phyloP scores from a whole-genome alignment of 2,113 vertebrate species.

The Echinops telfairi region DNA sequence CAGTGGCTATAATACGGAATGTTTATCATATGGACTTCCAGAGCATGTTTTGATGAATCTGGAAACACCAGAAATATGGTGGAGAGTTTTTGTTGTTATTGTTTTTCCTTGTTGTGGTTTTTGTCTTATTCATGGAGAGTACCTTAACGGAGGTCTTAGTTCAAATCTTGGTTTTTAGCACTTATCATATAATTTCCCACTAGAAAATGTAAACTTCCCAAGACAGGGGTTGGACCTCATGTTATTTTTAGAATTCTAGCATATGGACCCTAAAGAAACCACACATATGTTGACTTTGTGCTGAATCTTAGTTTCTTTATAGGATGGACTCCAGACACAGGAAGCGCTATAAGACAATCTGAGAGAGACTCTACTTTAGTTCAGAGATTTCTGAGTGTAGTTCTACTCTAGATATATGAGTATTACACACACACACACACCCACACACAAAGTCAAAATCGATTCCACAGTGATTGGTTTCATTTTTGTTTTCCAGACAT shows the following conservation, averaged over 20 bases:
- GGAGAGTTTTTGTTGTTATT: background rate
- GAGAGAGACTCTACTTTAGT: too few species aligned
- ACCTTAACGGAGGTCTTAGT: background rate
- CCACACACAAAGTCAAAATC: too few species aligned
- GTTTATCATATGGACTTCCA: background rate
- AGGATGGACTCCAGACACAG: too few species aligned
- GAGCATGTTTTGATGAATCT: conserved; percentile 17
- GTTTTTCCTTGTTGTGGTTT: too few species aligned
- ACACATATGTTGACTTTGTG: background rate
- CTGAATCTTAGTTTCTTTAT: too few species aligned
- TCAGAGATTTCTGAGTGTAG: too few species aligned
- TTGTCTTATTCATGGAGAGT: background rate
- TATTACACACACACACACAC: too few species aligned
- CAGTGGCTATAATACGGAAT: background rate
- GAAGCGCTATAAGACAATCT: too few species aligned
- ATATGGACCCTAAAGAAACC: background rate
- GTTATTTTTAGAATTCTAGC: background rate
- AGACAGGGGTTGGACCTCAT: background rate
- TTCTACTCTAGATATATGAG: too few species aligned
- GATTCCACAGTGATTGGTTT: too few species aligned
- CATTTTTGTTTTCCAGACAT: too few species aligned
- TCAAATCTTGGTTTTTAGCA: conserved; percentile 14
- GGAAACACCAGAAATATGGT: conserved; percentile 6
- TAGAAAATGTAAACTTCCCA: background rate
- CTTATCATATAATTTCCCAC: conserved; percentile 47